Evolutionary conservation across 2,888 invertebrate genomes (phyloP).

Genomic region (Orchestes rusci): DNA sequence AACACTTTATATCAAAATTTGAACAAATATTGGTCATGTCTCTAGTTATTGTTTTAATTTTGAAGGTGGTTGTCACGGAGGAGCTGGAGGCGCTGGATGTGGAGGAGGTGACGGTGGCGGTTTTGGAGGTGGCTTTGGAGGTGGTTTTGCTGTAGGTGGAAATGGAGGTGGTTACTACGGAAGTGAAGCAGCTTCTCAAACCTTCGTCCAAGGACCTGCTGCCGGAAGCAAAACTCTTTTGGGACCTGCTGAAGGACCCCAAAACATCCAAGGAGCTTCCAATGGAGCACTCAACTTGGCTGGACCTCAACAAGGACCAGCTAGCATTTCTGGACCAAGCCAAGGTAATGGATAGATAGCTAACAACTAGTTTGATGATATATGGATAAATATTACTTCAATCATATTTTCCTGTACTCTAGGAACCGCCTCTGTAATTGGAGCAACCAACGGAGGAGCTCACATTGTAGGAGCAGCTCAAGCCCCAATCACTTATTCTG

Average conservation of each 20-base stretch:
- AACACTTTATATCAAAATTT: background rate
- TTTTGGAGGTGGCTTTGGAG: slow-evolving; percentile 16
- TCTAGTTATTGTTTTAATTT: background rate
- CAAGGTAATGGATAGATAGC: no score
- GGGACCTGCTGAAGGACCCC: slow-evolving; percentile 23
- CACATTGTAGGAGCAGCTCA: slow-evolving; percentile 23
- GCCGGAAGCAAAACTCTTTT: slow-evolving; percentile 18
- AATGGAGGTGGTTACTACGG: slow-evolving; percentile 20
- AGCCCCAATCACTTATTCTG: no score
- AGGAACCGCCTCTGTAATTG: slow-evolving; percentile 25
- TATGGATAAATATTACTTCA: no score
- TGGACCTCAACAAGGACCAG: slow-evolving; percentile 25
- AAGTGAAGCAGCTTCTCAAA: slow-evolving; percentile 22
- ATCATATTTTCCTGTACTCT: no score
- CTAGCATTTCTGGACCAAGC: slow-evolving; percentile 24
- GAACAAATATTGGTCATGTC: no score
- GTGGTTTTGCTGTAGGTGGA: slow-evolving; percentile 19
- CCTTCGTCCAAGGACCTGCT: slow-evolving; percentile 22
- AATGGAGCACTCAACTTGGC: slow-evolving; percentile 23
- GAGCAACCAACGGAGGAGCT: slow-evolving; percentile 24
- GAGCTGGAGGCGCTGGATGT: slow-evolving; percentile 13
- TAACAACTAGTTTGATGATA: no score
- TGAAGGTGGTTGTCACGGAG: slow-evolving; percentile 17
- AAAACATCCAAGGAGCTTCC: slow-evolving; percentile 23
- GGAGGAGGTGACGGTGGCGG: slow-evolving; percentile 16